A percentile compares a stretch with the other conserved stretches of the same genome.
These are phyloP conservation scores for Electrophaes corylata DNA, from an alignment of 2,888 invertebrate species.

Conservation along the genomic window DNA sequence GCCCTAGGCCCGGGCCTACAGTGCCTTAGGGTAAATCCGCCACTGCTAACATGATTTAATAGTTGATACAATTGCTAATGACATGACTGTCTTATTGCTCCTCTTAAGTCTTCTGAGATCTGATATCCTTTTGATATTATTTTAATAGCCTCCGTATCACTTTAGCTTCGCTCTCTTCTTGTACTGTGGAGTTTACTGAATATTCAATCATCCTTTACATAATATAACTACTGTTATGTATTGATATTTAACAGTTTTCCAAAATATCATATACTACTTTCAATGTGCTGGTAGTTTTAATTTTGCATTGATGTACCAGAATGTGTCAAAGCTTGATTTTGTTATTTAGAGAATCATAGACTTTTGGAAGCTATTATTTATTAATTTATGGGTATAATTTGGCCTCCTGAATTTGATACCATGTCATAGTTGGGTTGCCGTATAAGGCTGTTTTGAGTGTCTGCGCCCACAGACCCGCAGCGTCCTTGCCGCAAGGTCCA, in stretches of 20 bases:
- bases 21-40: no score
- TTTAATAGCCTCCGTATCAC: not conserved
- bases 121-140: not conserved
- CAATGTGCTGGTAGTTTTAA: not conserved
- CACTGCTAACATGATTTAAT: slow-evolving; percentile 33
- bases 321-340: not conserved
- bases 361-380: not conserved
- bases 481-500: slow-evolving; percentile 81
- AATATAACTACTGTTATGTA: no score
- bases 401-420: slow-evolving; percentile 37
- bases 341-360: not conserved
- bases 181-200: no score
- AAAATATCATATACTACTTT: no score
- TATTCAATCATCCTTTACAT: no score
- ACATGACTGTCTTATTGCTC: not conserved
- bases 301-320: not conserved
- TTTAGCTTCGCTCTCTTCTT: not conserved
- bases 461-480: slow-evolving; percentile 63
- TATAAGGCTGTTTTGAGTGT: slow-evolving; percentile 67
- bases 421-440: slow-evolving; percentile 48
- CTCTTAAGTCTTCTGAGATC: not conserved
- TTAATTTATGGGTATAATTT: slow-evolving; percentile 36
- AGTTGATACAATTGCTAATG: slow-evolving; percentile 27
- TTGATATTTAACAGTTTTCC: no score
- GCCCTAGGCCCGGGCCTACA: no score